Evolutionary conservation across 2,797 vertebrate species (phyloP).

Genomic region (Trachops cirrhosus): DNA sequence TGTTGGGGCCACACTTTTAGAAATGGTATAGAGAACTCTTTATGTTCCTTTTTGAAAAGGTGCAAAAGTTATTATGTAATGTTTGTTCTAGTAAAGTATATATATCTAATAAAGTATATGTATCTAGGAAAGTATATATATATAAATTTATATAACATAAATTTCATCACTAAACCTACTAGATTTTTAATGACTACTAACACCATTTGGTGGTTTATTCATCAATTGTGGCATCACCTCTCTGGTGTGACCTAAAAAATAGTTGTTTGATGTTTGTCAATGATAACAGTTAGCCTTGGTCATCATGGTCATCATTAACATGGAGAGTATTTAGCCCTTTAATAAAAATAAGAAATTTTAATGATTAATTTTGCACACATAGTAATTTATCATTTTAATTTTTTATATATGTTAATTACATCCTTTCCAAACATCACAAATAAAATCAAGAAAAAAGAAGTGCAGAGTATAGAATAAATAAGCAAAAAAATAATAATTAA

Average conservation of each 20-base stretch:
- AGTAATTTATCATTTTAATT: neutral
- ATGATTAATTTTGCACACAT: neutral
- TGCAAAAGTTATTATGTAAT: neutral
- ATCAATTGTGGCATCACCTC: neutral
- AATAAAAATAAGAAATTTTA: neutral
- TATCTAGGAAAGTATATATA: neutral
- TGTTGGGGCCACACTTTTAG: neutral
- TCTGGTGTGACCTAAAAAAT: neutral
- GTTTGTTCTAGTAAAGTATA: neutral
- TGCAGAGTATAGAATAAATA: neutral
- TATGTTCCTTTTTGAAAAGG: neutral
- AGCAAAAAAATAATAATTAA: neutral
- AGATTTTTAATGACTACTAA: neutral
- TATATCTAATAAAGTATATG: neutral
- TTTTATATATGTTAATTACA: neutral
- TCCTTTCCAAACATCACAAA: neutral
- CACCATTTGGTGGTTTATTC: neutral
- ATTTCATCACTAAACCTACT: neutral
- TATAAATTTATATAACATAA: neutral
- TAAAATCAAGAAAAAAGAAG: neutral
- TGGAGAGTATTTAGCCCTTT: neutral
- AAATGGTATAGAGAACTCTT: neutral
- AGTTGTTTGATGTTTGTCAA: neutral
- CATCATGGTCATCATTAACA: neutral
- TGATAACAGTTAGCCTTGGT: neutral